phyloP scores from a whole-genome alignment of 2,797 vertebrate genomes.

The Pangasius mekongensis region DNA sequence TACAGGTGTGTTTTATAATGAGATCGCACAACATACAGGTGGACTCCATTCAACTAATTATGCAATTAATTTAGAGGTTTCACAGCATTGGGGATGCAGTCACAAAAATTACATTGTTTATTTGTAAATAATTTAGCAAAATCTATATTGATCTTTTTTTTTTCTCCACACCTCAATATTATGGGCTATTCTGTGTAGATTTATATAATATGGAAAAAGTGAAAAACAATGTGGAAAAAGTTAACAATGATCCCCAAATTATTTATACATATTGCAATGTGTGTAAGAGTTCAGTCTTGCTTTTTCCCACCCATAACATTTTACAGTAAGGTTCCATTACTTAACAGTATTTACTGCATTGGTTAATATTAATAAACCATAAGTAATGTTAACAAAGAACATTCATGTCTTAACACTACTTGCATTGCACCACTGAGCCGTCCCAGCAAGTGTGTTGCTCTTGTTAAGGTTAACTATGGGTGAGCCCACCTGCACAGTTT shows the following conservation, averaged over 20 bases:
- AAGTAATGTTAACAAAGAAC: background rate
- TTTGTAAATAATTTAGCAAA: background rate
- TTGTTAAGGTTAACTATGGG: background rate
- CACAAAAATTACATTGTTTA: background rate
- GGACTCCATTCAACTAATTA: background rate
- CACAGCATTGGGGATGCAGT: background rate
- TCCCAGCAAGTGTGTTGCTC: background rate
- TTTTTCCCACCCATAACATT: background rate
- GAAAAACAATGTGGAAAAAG: too few species aligned
- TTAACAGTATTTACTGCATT: background rate
- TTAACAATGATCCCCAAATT: too few species aligned
- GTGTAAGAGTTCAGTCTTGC: background rate
- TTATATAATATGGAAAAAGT: background rate
- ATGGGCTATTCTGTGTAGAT: background rate
- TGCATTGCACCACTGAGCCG: background rate
- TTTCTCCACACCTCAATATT: background rate
- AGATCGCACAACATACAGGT: background rate
- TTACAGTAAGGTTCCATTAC: background rate
- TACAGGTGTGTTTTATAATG: background rate
- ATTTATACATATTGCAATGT: background rate
- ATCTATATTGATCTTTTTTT: too few species aligned
- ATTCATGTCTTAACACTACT: background rate
- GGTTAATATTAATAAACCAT: background rate
- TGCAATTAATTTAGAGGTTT: background rate
- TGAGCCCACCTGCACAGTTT: background rate